Evolutionary conservation across 1,140 invertebrate species (phyloP).

Genomic region (Nylanderia fulva): DNA sequence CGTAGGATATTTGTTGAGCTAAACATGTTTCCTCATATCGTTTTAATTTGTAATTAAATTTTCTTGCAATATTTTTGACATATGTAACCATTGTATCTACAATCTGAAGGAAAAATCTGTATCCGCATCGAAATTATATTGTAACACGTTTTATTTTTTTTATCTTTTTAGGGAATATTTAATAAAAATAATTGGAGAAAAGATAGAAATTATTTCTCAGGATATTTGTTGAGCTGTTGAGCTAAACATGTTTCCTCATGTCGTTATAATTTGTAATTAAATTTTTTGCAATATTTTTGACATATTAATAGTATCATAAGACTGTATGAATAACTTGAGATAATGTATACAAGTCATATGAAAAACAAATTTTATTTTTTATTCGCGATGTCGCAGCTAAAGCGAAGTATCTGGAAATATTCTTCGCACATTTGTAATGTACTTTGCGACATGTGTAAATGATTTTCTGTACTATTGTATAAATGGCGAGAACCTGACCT

Average conservation of each 20-base stretch:
- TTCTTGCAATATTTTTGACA: neutral
- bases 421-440: neutral
- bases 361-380: neutral
- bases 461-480: neutral
- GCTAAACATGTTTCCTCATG: neutral
- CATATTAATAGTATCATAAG: neutral
- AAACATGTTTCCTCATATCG: neutral
- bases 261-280: neutral
- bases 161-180: neutral
- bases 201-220: neutral
- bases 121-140: neutral
- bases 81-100: neutral
- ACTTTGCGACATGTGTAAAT: constrained; percentile 31
- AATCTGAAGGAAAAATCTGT: neutral
- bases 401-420: neutral
- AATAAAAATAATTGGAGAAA: neutral
- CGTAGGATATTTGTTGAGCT: neutral
- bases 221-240: neutral
- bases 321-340: neutral
- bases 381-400: neutral
- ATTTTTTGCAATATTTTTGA: neutral
- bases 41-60: neutral
- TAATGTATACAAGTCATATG: neutral
- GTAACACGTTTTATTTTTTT: too few relatives aligned
- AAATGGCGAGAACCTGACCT: constrained; percentile 12